Conservation (phyloP, 2,888 invertebrate genomes). For the Cheilosia scutellata region DNA sequence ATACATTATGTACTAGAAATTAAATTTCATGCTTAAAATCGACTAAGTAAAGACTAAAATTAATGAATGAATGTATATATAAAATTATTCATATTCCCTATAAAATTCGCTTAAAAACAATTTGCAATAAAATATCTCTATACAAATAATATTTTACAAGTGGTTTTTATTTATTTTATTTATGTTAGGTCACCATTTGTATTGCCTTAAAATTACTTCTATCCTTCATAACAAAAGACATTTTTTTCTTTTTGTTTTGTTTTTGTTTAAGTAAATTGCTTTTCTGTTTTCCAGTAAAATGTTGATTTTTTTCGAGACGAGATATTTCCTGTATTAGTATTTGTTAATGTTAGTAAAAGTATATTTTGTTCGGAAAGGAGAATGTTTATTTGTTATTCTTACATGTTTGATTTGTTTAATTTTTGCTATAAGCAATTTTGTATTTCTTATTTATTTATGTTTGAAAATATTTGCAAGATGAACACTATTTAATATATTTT, state of each 20-base stretch:
- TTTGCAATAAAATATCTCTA: constrained; percentile 77
- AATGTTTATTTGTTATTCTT: constrained; percentile 43
- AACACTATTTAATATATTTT: constrained; percentile 13
- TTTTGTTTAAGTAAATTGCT: constrained; percentile 7
- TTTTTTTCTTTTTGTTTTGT: background rate
- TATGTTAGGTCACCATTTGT: constrained; percentile 14
- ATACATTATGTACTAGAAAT: constrained; percentile 15
- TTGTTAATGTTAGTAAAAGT: constrained; percentile 38
- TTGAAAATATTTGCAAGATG: background rate
- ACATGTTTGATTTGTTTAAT: constrained; percentile 29
- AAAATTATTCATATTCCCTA: constrained; percentile 2
- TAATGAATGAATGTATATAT: constrained; percentile 56
- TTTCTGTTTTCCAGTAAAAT: constrained; percentile 21
- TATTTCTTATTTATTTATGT: constrained; percentile 6
- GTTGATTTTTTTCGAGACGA: constrained; percentile 11
- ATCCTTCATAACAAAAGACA: constrained; percentile 25
- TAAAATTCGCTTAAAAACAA: constrained; percentile 78
- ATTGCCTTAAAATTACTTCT: constrained; percentile 18
- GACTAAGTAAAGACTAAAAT: constrained; percentile 7
- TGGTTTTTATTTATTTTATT: constrained; percentile 16
- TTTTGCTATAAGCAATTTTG: constrained; percentile 6
- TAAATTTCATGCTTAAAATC: constrained; percentile 25
- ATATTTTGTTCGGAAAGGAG: constrained; percentile 17
- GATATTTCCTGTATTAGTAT: constrained; percentile 6
- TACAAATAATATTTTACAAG: background rate